Conservation (phyloP, 2,888 invertebrate species). For the Cyaniris semiargus region DNA sequence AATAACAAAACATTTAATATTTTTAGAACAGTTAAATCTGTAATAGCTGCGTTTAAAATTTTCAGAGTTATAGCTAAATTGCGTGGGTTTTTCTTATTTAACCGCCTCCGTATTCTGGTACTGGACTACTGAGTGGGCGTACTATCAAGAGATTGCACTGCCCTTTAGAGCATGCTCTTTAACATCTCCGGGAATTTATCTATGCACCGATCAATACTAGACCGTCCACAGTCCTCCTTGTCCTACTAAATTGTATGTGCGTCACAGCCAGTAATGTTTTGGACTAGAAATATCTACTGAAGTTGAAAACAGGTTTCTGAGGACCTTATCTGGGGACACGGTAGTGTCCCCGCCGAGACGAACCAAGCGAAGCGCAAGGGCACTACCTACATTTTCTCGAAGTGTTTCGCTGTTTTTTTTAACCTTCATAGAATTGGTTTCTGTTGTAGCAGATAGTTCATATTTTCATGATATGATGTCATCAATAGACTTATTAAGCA, state of each 20-base stretch:
- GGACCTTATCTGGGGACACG: too few species aligned
- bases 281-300: neutral
- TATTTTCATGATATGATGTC: too few species aligned
- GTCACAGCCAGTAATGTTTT: neutral
- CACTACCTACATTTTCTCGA: too few species aligned
- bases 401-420: too few species aligned
- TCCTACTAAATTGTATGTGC: constrained; percentile 8
- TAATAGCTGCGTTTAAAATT: neutral
- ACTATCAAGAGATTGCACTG: constrained; percentile 3
- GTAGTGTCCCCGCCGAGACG: too few species aligned
- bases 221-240: constrained; percentile 12
- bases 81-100: neutral
- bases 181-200: constrained; percentile 22
- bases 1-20: neutral
- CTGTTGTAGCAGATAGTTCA: too few species aligned
- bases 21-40: neutral
- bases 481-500: too few species aligned
- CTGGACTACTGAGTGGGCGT: neutral
- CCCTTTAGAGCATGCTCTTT: constrained; percentile 27
- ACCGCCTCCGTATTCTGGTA: neutral
- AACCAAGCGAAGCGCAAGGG: too few species aligned
- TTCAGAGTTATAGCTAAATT: neutral
- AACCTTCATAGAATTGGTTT: too few species aligned
- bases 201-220: constrained; percentile 27
- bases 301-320: neutral